A percentile compares a stretch with the other conserved stretches of the same genome.
phyloP scores from a whole-genome alignment of 1,140 invertebrate species.

The Dreissena rostriformis region DNA sequence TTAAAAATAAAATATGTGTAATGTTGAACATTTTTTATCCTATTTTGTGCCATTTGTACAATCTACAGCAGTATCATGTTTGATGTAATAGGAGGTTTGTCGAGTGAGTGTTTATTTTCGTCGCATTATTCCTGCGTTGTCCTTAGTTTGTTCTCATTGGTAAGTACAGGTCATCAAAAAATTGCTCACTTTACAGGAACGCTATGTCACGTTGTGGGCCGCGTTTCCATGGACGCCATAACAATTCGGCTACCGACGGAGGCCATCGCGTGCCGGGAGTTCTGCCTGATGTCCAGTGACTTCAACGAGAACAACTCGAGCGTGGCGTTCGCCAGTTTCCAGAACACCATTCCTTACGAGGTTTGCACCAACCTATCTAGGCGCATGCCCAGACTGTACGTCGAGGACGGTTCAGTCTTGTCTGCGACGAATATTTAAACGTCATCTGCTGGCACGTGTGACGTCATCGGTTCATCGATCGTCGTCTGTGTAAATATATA shows the following conservation, averaged over 20 bases:
- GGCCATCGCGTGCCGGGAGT: slow-evolving; percentile 22
- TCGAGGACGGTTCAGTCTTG: slow-evolving; percentile 1
- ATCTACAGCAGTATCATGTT: too few relatives aligned
- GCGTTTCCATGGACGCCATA: slow-evolving; percentile 71
- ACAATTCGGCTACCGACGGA: slow-evolving; percentile 59
- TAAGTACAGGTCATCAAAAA: too few relatives aligned
- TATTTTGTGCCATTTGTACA: too few relatives aligned
- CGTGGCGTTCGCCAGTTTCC: slow-evolving; percentile 51
- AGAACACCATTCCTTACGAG: slow-evolving; percentile 66
- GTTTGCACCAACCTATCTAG: slow-evolving; percentile 59
- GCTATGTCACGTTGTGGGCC: slow-evolving; percentile 61
- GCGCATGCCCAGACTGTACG: slow-evolving; percentile 63
- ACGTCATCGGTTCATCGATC: too few relatives aligned
- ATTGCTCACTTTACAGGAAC: slow-evolving; percentile 46
- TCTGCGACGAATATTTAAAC: not conserved
- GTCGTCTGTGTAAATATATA: too few relatives aligned
- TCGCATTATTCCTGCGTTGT: too few relatives aligned
- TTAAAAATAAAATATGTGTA: too few relatives aligned
- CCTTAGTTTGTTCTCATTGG: too few relatives aligned
- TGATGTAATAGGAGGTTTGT: too few relatives aligned
- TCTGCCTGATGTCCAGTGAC: slow-evolving; percentile 61
- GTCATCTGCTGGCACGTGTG: too few relatives aligned
- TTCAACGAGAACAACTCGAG: slow-evolving; percentile 55
- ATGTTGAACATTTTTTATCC: too few relatives aligned
- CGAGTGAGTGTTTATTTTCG: too few relatives aligned